phyloP scores from a whole-genome alignment of 2,888 invertebrate genomes.

The Tetropium fuscum region DNA sequence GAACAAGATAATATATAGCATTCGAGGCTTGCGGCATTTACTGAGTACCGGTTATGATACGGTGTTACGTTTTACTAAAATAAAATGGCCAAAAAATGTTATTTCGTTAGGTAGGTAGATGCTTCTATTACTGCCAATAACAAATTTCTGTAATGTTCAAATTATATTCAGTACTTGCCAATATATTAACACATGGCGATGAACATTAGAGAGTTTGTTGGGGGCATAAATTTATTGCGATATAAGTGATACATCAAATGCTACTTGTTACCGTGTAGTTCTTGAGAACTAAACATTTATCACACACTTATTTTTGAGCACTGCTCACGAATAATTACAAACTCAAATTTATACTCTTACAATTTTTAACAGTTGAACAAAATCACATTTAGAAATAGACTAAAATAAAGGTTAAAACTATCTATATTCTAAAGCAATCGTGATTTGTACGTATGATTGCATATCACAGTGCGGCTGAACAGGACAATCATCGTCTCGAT shows the following conservation, averaged over 20 bases:
- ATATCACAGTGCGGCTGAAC: conserved; percentile 67
- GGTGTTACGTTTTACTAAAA: conserved; percentile 14
- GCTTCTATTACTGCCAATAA: conserved; percentile 22
- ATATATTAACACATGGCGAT: conserved; percentile 33
- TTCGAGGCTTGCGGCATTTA: conserved; percentile 40
- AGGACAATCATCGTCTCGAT: conserved; percentile 60
- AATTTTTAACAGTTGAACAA: conserved; percentile 60
- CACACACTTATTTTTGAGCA: conserved; percentile 56
- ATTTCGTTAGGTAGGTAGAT: no score
- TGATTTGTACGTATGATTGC: conserved; percentile 46
- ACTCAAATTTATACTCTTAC: conserved; percentile 63
- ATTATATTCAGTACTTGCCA: conserved; percentile 51
- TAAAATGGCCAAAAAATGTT: conserved; percentile 15
- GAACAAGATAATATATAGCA: conserved; percentile 53
- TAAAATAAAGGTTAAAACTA: conserved; percentile 57
- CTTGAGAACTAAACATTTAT: conserved; percentile 49
- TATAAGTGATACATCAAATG: conserved; percentile 36
- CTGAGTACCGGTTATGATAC: not conserved
- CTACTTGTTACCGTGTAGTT: conserved; percentile 41
- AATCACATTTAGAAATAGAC: conserved; percentile 64
- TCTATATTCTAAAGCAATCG: conserved; percentile 56
- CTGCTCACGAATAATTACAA: conserved; percentile 56
- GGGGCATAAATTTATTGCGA: conserved; percentile 7
- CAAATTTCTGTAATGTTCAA: conserved; percentile 35
- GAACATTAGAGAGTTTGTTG: conserved; percentile 37